Percentiles rank a stretch among this genome's conserved stretches.
Conservation (phyloP, 2,888 invertebrate species). For the Leistus spinibarbis region DNA sequence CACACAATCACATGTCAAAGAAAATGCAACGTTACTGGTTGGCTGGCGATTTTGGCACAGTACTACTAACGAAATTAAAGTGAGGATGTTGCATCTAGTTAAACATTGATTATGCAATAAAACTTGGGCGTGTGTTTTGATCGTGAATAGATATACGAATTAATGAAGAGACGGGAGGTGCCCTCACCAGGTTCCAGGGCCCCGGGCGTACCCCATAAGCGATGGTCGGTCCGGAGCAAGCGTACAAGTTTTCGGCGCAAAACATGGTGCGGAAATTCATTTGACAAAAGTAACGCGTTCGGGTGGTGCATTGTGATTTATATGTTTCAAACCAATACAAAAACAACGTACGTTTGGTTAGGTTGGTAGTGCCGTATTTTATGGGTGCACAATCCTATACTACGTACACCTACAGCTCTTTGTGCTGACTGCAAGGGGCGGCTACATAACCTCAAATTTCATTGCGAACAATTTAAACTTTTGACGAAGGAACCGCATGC, state of each 20-base stretch:
- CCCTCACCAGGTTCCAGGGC: not conserved
- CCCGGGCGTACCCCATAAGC: not conserved
- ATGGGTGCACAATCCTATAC: not conserved
- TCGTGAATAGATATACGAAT: not conserved
- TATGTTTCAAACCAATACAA: slow-evolving; percentile 3
- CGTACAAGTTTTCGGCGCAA: slow-evolving; percentile 7
- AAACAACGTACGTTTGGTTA: not conserved
- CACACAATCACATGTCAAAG: no score
- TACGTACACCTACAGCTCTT: not conserved
- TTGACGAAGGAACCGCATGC: not conserved
- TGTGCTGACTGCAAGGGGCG: not conserved
- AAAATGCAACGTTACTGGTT: no score
- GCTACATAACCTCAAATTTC: not conserved
- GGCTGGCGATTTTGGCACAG: no score
- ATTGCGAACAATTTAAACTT: not conserved
- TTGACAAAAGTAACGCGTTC: slow-evolving; percentile 10
- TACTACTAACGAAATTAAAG: no score
- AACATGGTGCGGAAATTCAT: slow-evolving; percentile 13
- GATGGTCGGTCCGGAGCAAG: not conserved
- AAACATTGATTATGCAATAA: not conserved
- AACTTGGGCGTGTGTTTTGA: not conserved
- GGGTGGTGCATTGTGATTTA: slow-evolving; percentile 17
- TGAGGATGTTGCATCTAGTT: no score
- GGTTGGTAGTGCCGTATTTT: not conserved
- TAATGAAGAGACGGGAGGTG: not conserved